These are phyloP conservation scores for Trichomycterus rosablanca DNA, from an alignment of 2,113 vertebrate species.

Conservation along the genomic window DNA sequence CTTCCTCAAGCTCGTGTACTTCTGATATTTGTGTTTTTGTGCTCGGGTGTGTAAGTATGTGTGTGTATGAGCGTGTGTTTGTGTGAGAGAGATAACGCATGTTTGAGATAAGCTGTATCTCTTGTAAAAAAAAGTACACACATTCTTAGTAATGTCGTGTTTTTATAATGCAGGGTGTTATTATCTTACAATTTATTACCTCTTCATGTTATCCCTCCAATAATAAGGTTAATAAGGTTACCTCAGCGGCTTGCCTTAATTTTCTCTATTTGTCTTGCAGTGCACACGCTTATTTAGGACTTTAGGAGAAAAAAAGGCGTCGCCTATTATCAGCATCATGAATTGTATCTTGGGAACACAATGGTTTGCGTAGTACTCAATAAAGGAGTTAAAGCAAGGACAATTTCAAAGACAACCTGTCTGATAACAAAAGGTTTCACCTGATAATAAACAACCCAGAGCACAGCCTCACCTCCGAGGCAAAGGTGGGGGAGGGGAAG, in stretches of 20 bases:
- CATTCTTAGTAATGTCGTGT: slow-evolving; percentile 24
- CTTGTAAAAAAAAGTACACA: slow-evolving; percentile 38
- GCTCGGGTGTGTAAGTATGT: slow-evolving; percentile 21
- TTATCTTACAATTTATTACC: slow-evolving; percentile 41
- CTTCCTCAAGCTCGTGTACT: slow-evolving; percentile 39
- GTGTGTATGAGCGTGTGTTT: slow-evolving; percentile 30
- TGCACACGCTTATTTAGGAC: too few relatives aligned
- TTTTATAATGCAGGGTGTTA: slow-evolving; percentile 21
- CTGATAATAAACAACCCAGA: slow-evolving; percentile 67
- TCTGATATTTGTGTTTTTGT: slow-evolving; percentile 51
- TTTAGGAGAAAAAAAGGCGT: slow-evolving; percentile 51
- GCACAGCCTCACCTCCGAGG: slow-evolving; percentile 52
- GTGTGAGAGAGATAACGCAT: slow-evolving; percentile 24
- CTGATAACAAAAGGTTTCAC: slow-evolving; percentile 69
- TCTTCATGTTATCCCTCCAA: slow-evolving; percentile 30
- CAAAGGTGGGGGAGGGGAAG: slow-evolving; percentile 22
- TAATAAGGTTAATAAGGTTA: too few relatives aligned
- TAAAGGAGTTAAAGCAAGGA: slow-evolving; percentile 72
- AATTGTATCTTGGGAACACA: slow-evolving; percentile 67
- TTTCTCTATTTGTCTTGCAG: slow-evolving; percentile 57
- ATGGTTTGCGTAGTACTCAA: slow-evolving; percentile 61
- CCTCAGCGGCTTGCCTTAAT: slow-evolving; percentile 40
- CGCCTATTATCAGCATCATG: slow-evolving; percentile 62
- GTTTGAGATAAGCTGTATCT: slow-evolving; percentile 52
- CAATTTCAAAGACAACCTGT: slow-evolving; percentile 65